These are phyloP conservation scores for Aldabrachelys gigantea DNA, from an alignment of 2,113 vertebrate genomes.

Conservation along the genomic window DNA sequence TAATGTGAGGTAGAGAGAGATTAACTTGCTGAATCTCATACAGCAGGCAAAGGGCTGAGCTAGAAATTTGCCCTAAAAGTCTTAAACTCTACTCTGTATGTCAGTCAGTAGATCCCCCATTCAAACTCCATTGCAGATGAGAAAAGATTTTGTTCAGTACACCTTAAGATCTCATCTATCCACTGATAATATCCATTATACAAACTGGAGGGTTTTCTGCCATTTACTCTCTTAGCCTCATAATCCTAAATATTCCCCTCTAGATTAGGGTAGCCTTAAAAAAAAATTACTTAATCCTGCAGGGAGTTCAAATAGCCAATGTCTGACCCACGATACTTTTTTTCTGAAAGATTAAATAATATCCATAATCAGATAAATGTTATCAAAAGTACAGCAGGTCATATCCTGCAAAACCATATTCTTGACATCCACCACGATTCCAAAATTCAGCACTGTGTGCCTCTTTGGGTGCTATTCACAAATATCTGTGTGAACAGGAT, in stretches of 20 bases:
- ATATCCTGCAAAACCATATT: not conserved
- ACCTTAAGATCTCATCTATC: not conserved
- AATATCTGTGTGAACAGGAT: not conserved
- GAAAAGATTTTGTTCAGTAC: not conserved
- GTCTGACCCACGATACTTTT: not conserved
- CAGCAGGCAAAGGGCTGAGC: slow-evolving; percentile 17
- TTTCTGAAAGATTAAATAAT: not conserved
- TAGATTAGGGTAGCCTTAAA: not conserved
- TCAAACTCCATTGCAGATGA: not conserved
- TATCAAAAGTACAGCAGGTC: not conserved
- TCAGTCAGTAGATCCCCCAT: not conserved
- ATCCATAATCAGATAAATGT: not conserved
- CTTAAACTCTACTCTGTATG: not conserved
- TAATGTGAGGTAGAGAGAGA: slow-evolving; percentile 36
- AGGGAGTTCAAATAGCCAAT: not conserved
- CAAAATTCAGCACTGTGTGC: not conserved
- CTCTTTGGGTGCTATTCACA: not conserved
- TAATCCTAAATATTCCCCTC: not conserved
- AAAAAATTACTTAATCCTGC: not conserved
- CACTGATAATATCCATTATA: not conserved
- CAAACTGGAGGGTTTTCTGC: not conserved
- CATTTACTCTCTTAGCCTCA: not conserved
- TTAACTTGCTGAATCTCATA: slow-evolving; percentile 37
- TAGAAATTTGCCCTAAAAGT: not conserved
- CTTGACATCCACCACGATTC: not conserved